Evolutionary conservation across 30 jellyfish, hydroid and myxozoan genomes (phyloP).

Genomic region (Hydractinia symbiolongicarpus): DNA sequence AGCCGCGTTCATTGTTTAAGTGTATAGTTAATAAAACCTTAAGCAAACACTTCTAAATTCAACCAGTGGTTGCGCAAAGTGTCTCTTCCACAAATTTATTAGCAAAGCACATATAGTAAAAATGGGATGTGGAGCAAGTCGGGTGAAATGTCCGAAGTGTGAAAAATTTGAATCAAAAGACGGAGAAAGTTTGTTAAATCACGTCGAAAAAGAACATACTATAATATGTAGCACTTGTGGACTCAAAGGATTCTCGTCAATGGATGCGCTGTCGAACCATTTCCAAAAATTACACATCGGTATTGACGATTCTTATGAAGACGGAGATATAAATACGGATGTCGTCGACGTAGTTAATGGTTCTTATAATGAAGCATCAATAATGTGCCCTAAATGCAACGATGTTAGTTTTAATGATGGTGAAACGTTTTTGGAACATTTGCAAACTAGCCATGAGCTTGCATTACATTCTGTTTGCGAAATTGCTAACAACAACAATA

Average conservation of each 20-base stretch:
- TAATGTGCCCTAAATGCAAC: slow-evolving; percentile 50
- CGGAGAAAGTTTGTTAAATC: slow-evolving; percentile 1
- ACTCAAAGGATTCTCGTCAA: not conserved
- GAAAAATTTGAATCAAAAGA: not conserved
- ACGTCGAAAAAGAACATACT: not conserved
- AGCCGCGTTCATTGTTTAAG: too few relatives aligned
- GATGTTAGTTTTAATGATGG: slow-evolving; percentile 39
- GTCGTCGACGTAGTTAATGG: not conserved
- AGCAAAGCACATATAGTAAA: not conserved
- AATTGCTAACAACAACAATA: not conserved
- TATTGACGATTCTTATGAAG: not conserved
- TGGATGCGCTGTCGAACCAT: not conserved
- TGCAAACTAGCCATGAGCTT: not conserved
- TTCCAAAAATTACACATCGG: not conserved
- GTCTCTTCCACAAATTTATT: too few relatives aligned
- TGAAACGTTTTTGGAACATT: not conserved
- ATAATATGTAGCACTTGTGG: not conserved
- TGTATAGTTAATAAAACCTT: too few relatives aligned
- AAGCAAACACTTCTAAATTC: too few relatives aligned
- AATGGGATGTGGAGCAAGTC: slow-evolving; percentile 9
- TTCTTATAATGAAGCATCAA: not conserved
- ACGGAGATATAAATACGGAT: not conserved
- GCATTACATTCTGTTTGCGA: slow-evolving; percentile 30
- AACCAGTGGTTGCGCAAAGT: too few relatives aligned
- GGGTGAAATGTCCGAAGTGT: slow-evolving; percentile 10